phyloP scores from a whole-genome alignment of 2,888 invertebrate species.

The Lagria hirta region DNA sequence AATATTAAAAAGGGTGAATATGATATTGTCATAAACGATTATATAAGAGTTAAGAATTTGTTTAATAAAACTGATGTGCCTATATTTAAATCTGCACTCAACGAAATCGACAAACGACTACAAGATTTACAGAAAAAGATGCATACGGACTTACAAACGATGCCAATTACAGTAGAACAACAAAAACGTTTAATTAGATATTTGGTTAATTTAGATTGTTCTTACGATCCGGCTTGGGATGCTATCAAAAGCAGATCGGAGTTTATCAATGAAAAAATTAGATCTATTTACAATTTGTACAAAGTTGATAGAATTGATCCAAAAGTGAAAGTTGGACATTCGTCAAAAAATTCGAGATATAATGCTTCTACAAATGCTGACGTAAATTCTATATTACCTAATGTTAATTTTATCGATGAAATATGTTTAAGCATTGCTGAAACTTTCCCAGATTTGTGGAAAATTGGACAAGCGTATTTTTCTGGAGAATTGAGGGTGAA shows the following conservation, averaged over 20 bases:
- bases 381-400: slow-evolving; percentile 60
- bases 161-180: slow-evolving; percentile 91
- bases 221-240: slow-evolving; percentile 95
- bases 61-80: slow-evolving; percentile 92
- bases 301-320: slow-evolving; percentile 53
- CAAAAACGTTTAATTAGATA: slow-evolving; percentile 92
- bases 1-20: slow-evolving; percentile 94
- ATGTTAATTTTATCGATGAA: slow-evolving; percentile 78
- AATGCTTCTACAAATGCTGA: slow-evolving; percentile 41
- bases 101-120: slow-evolving; percentile 89
- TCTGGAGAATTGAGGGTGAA: slow-evolving; percentile 81
- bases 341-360: slow-evolving; percentile 49
- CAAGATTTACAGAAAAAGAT: slow-evolving; percentile 77
- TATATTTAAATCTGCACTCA: slow-evolving; percentile 83
- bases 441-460: slow-evolving; percentile 91
- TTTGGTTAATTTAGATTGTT: slow-evolving; percentile 72
- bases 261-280: slow-evolving; percentile 71
- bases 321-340: slow-evolving; percentile 41
- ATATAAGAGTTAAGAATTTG: slow-evolving; percentile 91
- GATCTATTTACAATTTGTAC: slow-evolving; percentile 66
- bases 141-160: slow-evolving; percentile 79
- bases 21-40: slow-evolving; percentile 96
- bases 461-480: slow-evolving; percentile 92
- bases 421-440: slow-evolving; percentile 73
- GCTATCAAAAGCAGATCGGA: slow-evolving; percentile 84